Base-by-base conservation (phyloP, 2,113 vertebrate species). In the Scomber japonicus region DNA sequence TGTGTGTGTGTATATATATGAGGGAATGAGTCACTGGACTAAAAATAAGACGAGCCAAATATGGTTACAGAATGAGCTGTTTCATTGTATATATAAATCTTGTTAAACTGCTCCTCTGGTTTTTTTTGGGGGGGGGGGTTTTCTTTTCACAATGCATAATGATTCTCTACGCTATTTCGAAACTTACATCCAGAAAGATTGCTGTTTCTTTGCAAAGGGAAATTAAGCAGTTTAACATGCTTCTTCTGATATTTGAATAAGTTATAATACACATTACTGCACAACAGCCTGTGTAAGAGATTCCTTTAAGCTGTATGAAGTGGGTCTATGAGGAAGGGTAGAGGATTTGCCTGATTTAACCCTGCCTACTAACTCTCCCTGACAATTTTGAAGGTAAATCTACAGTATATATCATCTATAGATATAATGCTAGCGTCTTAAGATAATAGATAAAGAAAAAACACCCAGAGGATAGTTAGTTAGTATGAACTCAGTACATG, bases 21-120 rank as follows among this genome's bases (percentile, higher is more conserved):
- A 59, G 5, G 50, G 12, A 30, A 31, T 78, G 69, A 78, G 56
- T 81, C 77, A 78, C 54, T 48, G 57, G 30, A 56, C 40, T 63
- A 48, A 80, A 27, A 80, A 80, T 56, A 80, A 77, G 49, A 76
- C 51, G n/a, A 35, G 24, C 10, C 10, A 24, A 77, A 74, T 40
- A 3, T 31, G 46, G 71, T 35, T 61, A 44, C 15, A 70, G 21
- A 59, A 68, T 14, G 17, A 14, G 17, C 3, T 21, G 0, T 45
- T 55, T 24, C n/a, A 15, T 51, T 40, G 2, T 19, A 44, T 40
- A 11, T 40, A 14, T 72, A 54, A 16, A 51, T 27, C 27, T 49
- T 49, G 24, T 40, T 60, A 21, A 53, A 44, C 3, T 48, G 44
- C n/a, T 21, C 11, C 8, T 59, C 11, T 4, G 21, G 48, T 73